phyloP scores from a whole-genome alignment of 2,797 vertebrate genomes.

The Cynodonichthys magdalenae region DNA sequence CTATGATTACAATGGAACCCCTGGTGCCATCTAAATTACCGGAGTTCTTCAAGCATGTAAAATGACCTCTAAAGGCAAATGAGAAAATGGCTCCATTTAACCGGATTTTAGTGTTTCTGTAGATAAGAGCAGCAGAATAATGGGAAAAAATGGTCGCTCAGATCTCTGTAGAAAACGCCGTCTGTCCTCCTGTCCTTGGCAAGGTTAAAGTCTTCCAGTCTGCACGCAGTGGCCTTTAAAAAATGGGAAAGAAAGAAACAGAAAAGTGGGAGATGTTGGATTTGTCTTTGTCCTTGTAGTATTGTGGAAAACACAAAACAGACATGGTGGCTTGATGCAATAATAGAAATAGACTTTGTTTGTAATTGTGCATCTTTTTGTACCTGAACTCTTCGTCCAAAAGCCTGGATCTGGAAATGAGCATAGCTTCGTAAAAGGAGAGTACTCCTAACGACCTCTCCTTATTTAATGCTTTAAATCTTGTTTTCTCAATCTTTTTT shows the following conservation, averaged over 20 bases:
- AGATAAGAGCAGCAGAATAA: conserved; percentile 78
- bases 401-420: conserved; percentile 31
- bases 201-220: conserved; percentile 70
- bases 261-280: conserved; percentile 26
- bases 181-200: conserved; percentile 66
- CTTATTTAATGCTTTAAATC: conserved; percentile 57
- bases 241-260: not conserved
- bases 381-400: conserved; percentile 29
- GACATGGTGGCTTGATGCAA: conserved; percentile 73
- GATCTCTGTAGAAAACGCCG: conserved; percentile 67
- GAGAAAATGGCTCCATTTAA: conserved; percentile 80
- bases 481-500: conserved; percentile 49
- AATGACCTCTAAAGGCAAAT: conserved; percentile 80
- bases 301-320: conserved; percentile 52
- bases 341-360: conserved; percentile 55
- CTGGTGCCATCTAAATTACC: conserved; percentile 62
- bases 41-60: conserved; percentile 75
- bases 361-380: conserved; percentile 51
- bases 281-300: conserved; percentile 54
- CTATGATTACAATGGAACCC: conserved; percentile 66
- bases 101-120: conserved; percentile 79
- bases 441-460: conserved; percentile 57
- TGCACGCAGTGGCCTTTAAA: conserved; percentile 55
- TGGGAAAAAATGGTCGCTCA: conserved; percentile 69
- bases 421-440: conserved; percentile 69